Evolutionary conservation across 2,113 vertebrate species (phyloP).

Genomic region (Ochotona princeps): DNA sequence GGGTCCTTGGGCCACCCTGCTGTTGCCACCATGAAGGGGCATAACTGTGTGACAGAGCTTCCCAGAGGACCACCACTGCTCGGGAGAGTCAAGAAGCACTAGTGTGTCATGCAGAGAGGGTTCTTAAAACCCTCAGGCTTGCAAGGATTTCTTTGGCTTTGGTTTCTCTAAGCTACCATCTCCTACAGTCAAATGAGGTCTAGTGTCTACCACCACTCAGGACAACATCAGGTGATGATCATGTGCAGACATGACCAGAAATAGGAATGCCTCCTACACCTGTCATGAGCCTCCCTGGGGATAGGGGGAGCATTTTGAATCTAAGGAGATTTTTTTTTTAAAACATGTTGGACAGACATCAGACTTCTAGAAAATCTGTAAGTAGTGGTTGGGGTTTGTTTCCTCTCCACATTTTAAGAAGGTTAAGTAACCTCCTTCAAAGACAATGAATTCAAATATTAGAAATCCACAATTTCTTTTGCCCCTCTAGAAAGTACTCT

Average conservation of each 20-base stretch:
- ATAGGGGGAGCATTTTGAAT: too few species aligned
- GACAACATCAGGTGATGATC: background rate
- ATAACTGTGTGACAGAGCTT: background rate
- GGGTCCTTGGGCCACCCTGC: too few species aligned
- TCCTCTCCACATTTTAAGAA: background rate
- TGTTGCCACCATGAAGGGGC: background rate
- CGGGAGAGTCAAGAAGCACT: background rate
- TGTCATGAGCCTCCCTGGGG: too few species aligned
- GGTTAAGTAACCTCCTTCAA: background rate
- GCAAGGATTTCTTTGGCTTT: background rate
- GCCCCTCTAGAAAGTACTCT: background rate
- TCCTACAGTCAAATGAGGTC: background rate
- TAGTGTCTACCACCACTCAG: background rate
- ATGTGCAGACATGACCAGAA: background rate
- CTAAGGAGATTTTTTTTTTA: background rate
- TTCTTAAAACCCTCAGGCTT: background rate
- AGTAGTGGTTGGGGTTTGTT: background rate
- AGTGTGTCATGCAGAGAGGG: background rate
- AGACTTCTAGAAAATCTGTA: background rate
- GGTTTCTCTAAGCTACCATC: background rate
- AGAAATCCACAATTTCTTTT: background rate
- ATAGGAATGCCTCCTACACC: fast-evolving
- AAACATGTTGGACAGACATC: background rate
- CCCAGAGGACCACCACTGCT: background rate
- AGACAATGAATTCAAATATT: background rate